phyloP scores from a whole-genome alignment of 2,113 vertebrate genomes.

The Austrofundulus limnaeus region DNA sequence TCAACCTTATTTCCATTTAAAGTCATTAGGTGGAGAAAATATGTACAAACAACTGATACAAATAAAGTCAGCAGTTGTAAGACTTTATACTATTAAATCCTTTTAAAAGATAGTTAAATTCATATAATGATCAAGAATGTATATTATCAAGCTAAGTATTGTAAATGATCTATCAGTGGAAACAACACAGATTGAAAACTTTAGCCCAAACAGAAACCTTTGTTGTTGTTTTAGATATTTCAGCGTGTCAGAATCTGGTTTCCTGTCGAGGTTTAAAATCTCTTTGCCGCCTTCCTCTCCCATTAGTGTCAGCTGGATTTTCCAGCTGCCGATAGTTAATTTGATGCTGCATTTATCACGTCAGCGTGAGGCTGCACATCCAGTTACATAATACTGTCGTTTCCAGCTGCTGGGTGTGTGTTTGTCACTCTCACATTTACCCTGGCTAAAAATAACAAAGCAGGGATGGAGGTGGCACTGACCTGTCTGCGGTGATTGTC shows the following conservation, averaged over 20 bases:
- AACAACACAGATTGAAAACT: neutral
- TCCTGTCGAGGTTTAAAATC: slow-evolving; percentile 29
- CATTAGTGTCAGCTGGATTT: slow-evolving; percentile 53
- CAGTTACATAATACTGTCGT: slow-evolving; percentile 52
- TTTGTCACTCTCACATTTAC: slow-evolving; percentile 52
- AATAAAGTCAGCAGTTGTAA: too few relatives aligned
- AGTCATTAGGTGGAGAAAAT: too few relatives aligned
- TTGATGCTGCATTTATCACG: slow-evolving; percentile 59
- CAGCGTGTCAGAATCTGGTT: slow-evolving; percentile 16
- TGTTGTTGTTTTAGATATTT: slow-evolving; percentile 3
- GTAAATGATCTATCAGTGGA: too few relatives aligned
- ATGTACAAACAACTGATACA: too few relatives aligned
- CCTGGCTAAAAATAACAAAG: slow-evolving; percentile 63
- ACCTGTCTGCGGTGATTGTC: slow-evolving; percentile 53
- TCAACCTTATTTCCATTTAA: too few relatives aligned
- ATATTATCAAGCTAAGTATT: too few relatives aligned
- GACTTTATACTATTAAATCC: too few relatives aligned
- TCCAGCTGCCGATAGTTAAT: slow-evolving; percentile 61
- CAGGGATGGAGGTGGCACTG: slow-evolving; percentile 40
- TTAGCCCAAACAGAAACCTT: neutral
- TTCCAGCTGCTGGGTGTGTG: slow-evolving; percentile 31
- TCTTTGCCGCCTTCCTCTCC: slow-evolving; percentile 25
- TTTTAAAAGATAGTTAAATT: too few relatives aligned
- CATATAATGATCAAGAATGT: too few relatives aligned
- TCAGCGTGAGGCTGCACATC: slow-evolving; percentile 28